These are phyloP conservation scores for Dipodomys ordii DNA, from an alignment of 2,113 vertebrate genomes.

Conservation along the genomic window DNA sequence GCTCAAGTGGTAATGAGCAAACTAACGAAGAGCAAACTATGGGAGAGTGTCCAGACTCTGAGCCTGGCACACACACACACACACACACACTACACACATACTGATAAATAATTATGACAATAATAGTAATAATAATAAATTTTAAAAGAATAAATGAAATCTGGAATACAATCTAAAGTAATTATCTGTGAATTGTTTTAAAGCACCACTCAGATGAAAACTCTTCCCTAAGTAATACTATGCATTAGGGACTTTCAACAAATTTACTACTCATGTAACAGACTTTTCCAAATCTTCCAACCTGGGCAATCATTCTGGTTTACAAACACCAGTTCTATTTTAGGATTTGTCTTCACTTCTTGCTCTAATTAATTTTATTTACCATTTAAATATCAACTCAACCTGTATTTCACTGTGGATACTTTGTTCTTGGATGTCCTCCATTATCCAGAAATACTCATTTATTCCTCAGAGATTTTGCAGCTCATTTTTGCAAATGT, in stretches of 20 bases:
- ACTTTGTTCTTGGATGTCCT: background rate
- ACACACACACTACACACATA: no score
- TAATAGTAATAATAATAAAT: no score
- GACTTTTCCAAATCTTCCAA: background rate
- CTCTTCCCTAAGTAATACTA: background rate
- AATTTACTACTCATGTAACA: background rate
- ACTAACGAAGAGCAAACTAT: no score
- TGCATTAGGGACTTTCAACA: background rate
- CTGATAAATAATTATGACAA: no score
- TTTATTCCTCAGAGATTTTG: background rate
- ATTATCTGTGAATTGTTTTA: background rate
- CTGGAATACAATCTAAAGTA: background rate
- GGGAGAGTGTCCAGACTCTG: no score
- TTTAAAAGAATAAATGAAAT: no score
- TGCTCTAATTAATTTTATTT: background rate
- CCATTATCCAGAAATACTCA: background rate
- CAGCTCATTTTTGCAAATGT: background rate
- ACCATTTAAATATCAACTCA: background rate
- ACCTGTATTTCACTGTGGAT: background rate
- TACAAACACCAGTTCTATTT: background rate
- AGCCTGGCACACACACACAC: no score
- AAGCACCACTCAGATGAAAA: background rate
- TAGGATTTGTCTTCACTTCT: background rate
- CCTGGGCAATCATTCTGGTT: background rate
- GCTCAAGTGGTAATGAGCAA: no score